phyloP scores from a whole-genome alignment of 2,888 invertebrate genomes.

The Globia sparganii region DNA sequence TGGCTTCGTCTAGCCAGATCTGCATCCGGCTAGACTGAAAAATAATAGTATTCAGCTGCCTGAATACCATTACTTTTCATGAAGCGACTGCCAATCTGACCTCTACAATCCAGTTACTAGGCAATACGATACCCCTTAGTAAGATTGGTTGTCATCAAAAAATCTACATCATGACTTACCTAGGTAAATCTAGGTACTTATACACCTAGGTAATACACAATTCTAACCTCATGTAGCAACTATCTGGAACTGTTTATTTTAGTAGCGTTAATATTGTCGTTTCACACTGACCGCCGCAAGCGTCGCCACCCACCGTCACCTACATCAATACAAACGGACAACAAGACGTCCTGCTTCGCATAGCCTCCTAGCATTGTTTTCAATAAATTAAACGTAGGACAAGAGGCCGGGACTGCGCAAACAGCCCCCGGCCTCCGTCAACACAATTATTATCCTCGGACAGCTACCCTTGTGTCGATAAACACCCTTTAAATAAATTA shows the following conservation, averaged over 20 bases:
- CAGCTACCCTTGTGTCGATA: conserved; percentile 87
- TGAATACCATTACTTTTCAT: no score
- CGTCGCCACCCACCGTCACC: not conserved
- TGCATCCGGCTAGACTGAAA: no score
- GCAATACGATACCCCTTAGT: no score
- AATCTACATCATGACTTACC: no score
- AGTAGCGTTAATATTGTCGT: not conserved
- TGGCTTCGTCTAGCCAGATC: no score
- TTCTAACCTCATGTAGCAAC: not conserved
- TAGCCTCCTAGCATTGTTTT: conserved; percentile 83
- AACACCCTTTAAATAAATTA: conserved; percentile 90
- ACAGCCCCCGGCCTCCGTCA: conserved; percentile 87
- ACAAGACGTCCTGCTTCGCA: conserved; percentile 66
- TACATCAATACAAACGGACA: conserved; percentile 56
- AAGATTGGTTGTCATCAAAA: no score
- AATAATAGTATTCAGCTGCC: no score
- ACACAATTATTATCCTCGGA: conserved; percentile 91
- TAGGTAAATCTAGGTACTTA: no score
- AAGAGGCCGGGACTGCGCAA: conserved; percentile 82
- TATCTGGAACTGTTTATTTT: not conserved
- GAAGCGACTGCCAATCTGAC: no score
- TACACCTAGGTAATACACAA: not conserved
- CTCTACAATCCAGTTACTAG: no score
- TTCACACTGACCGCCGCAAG: conserved; percentile 1
- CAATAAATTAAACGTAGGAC: conserved; percentile 89